These are phyloP conservation scores for Pristionchus exspectatus DNA, from an alignment of 2,888 invertebrate genomes.

Conservation along the genomic window DNA sequence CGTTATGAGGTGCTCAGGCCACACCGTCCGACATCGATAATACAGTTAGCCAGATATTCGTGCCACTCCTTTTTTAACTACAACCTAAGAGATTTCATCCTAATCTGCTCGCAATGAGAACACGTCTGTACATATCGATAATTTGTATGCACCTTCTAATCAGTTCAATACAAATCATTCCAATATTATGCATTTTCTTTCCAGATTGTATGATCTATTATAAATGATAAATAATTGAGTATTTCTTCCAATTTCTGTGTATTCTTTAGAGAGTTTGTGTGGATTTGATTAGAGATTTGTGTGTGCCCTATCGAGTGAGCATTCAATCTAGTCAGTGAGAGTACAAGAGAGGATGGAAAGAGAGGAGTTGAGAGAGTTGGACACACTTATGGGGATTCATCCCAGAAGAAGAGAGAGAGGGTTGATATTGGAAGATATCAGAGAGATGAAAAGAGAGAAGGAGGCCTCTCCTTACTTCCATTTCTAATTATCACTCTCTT, in stretches of 20 bases:
- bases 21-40: too few species aligned
- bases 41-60: too few species aligned
- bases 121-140: conserved; percentile 11
- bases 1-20: too few species aligned
- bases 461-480: background rate
- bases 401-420: background rate
- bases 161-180: background rate
- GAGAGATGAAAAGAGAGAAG: background rate
- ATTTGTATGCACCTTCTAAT: background rate
- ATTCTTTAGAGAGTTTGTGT: background rate
- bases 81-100: background rate
- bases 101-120: background rate
- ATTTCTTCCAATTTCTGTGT: background rate
- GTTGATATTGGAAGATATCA: background rate
- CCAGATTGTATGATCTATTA: background rate
- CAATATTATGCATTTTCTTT: background rate
- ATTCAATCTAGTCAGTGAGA: background rate
- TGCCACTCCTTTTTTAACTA: too few species aligned
- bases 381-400: conserved; percentile 6
- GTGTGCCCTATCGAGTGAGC: background rate
- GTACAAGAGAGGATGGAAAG: background rate
- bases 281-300: conserved; percentile 13
- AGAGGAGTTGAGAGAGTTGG: background rate
- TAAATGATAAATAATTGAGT: background rate
- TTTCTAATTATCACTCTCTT: background rate